A percentile compares a stretch with the other conserved stretches of the same genome.
Conservation (phyloP, 2,113 vertebrate species). For the Pantherophis guttatus region DNA sequence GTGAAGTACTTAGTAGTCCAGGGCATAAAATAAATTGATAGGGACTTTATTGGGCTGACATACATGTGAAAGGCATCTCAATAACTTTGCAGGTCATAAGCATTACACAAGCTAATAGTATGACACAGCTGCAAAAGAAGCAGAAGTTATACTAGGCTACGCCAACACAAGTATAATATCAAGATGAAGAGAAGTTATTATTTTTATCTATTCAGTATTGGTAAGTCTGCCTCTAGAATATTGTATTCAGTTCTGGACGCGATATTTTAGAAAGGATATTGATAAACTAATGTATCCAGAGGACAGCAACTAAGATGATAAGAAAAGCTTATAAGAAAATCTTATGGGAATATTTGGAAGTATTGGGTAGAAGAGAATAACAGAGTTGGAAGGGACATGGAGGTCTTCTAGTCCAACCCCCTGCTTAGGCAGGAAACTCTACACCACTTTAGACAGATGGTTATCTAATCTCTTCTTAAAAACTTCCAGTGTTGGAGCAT, state of each 20-base stretch:
- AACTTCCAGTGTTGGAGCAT: too few relatives aligned
- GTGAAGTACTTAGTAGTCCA: neutral
- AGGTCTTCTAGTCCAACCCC: too few relatives aligned
- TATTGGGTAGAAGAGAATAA: neutral
- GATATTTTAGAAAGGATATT: neutral
- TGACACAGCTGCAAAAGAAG: neutral
- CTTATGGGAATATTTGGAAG: neutral
- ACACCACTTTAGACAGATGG: too few relatives aligned
- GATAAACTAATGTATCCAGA: neutral
- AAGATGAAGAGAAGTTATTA: neutral
- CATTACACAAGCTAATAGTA: neutral
- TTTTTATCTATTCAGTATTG: neutral
- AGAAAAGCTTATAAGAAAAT: neutral
- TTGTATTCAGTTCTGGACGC: neutral
- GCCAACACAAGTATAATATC: neutral
- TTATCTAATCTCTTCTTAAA: too few relatives aligned
- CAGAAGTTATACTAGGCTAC: neutral
- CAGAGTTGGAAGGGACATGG: too few relatives aligned
- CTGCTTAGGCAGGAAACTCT: too few relatives aligned
- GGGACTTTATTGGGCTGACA: neutral
- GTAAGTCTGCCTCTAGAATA: neutral
- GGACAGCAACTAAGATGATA: neutral
- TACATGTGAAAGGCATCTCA: neutral
- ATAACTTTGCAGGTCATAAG: neutral
- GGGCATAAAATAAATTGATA: neutral